Conservation (phyloP, 2,113 vertebrate species). For the Eudorcas thomsonii region DNA sequence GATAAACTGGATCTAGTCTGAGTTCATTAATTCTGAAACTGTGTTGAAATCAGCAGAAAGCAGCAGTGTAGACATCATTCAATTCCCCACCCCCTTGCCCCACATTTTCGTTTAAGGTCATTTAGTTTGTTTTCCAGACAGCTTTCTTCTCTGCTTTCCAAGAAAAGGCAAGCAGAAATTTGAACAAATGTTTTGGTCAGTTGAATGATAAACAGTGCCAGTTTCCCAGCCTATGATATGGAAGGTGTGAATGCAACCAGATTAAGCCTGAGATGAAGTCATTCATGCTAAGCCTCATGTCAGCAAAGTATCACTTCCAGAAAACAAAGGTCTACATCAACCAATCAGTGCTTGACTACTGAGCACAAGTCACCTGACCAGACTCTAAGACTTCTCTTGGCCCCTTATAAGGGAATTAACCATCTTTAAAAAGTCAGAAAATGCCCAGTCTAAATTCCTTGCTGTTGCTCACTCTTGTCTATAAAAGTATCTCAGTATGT, state of each 20-base stretch:
- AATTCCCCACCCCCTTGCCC: not conserved
- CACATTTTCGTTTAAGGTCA: not conserved
- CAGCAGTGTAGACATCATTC: not conserved
- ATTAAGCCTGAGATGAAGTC: not conserved
- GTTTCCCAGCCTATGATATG: not conserved
- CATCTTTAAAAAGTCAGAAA: not conserved
- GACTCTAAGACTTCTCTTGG: not conserved
- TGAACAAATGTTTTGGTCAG: not conserved
- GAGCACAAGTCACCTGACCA: not conserved
- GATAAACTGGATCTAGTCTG: not conserved
- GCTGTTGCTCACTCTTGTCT: not conserved
- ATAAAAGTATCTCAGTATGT: not conserved
- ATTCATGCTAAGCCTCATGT: not conserved
- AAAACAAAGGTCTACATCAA: not conserved
- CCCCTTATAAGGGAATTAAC: not conserved
- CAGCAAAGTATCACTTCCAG: not conserved
- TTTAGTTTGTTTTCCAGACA: not conserved
- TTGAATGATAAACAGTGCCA: not conserved
- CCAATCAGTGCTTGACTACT: not conserved
- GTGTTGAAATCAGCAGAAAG: constrained; percentile 20
- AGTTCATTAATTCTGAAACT: not conserved
- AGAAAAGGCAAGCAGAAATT: not conserved
- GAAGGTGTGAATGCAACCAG: not conserved
- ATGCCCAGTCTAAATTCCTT: not conserved
- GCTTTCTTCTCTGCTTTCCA: not conserved